Base-by-base conservation (phyloP, 2,113 vertebrate genomes). In the Pelecanus crispus region DNA sequence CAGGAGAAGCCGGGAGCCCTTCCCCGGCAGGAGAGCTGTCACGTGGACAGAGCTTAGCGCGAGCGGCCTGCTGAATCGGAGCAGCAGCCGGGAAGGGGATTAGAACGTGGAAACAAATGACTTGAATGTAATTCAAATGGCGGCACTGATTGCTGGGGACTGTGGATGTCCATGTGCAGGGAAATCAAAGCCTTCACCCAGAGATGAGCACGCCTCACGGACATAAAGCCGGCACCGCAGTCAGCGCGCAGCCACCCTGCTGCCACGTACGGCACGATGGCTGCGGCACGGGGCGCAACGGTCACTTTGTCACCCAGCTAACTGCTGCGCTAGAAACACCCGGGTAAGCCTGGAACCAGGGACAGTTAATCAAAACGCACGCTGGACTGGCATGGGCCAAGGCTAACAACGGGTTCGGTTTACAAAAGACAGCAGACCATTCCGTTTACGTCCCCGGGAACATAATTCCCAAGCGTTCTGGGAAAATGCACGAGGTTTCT, bases 181-280 rank as follows among this genome's bases (percentile, higher is more conserved):
- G n/a, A 18, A 71, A 26, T 14, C 20, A 25, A 53, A 45, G 32
- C 40, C 18, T n/a, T 10, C 8, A 9, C 17, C 13, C 44, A 11
- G 28, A 16, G 53, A 9, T 7, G 2, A 9, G 53, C 29, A 8
- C 28, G 6, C 10, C 65, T 32, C 29, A 7, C 20, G 21, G 40
- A 19, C 58, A 18, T 10, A 19, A 36, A 31, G 20, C 34, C 74
- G 18, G 56, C 8, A 6, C 56, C 73, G 10, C 25, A 17, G 56
- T 12, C 44, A 4, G 1, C 2, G 40, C 42, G 7, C 21, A 1
- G 7, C 52, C 17, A 4, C 21, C 4, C 65, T 19, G 63, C 79
- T 20, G 42, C 40, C 52, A 7, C 40, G 2, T 19, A 32, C 2
- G 0, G 21, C 52, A 7, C 7, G 74, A 2, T 3, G n/a, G 3